These are phyloP conservation scores for Ancistrus triradiatus DNA, from an alignment of 2,113 vertebrate genomes.

Conservation along the genomic window DNA sequence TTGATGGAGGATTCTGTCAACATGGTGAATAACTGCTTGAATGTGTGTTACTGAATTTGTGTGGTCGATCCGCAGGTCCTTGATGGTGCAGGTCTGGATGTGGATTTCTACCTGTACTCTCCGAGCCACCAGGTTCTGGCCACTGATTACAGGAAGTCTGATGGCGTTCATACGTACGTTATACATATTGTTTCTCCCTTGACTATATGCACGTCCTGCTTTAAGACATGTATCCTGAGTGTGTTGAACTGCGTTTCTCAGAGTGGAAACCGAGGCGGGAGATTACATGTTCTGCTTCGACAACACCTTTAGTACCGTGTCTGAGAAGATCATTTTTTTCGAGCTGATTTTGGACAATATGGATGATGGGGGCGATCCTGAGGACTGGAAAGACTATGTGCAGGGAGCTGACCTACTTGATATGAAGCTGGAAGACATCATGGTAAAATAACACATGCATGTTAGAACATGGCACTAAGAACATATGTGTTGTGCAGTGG, in stretches of 20 bases:
- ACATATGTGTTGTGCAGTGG: no score
- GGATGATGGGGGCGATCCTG: conserved; percentile 74
- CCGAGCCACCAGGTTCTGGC: conserved; percentile 79
- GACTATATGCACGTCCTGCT: no score
- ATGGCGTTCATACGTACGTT: conserved; percentile 94
- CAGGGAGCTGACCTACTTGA: conserved; percentile 87
- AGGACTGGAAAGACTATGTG: conserved; percentile 91
- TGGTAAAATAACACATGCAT: conserved; percentile 67
- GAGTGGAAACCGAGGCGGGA: conserved; percentile 87
- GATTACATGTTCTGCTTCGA: conserved; percentile 99
- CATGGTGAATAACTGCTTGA: neutral
- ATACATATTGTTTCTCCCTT: neutral
- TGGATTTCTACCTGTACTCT: conserved; percentile 86
- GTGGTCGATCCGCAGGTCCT: conserved; percentile 72
- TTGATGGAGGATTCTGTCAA: no score
- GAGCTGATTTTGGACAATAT: conserved; percentile 97
- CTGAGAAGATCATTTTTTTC: conserved; percentile 98
- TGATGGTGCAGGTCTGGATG: conserved; percentile 88
- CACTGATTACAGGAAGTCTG: conserved; percentile 88
- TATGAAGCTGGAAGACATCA: conserved; percentile 94
- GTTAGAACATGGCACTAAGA: no score
- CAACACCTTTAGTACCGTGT: conserved; percentile 91
- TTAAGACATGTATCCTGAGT: neutral
- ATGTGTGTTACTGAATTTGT: neutral
- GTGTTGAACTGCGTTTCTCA: conserved; percentile 48